Conservation (phyloP, 2,888 invertebrate genomes). For the Ellobium chinense region DNA sequence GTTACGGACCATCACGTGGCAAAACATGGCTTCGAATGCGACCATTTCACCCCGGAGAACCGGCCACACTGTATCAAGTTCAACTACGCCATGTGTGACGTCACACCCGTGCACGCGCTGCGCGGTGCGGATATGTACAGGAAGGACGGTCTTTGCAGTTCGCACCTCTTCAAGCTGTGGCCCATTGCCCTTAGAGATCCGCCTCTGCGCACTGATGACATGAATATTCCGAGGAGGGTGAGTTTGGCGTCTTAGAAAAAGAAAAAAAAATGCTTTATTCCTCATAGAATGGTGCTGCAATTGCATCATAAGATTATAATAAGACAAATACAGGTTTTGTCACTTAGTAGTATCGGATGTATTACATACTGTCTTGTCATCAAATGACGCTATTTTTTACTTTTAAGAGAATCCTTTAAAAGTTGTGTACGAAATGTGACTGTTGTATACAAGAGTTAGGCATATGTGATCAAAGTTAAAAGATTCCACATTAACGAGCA, state of each 20-base stretch:
- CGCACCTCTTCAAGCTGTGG: conserved; percentile 71
- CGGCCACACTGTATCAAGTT: conserved; percentile 88
- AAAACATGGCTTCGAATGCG: conserved; percentile 85
- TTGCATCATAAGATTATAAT: neutral
- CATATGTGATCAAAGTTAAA: too few relatives aligned
- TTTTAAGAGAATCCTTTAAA: too few relatives aligned
- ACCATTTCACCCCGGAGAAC: conserved; percentile 87
- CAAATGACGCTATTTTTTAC: too few relatives aligned
- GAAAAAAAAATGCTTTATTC: too few relatives aligned
- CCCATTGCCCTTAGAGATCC: conserved; percentile 68
- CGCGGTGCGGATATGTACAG: conserved; percentile 67
- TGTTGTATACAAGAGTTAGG: too few relatives aligned
- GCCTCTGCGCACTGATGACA: conserved; percentile 62
- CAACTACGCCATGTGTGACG: conserved; percentile 89
- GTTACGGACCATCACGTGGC: conserved; percentile 83
- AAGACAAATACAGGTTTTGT: too few relatives aligned
- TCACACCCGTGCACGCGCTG: conserved; percentile 69
- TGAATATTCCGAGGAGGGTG: conserved; percentile 57
- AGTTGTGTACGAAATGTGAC: too few relatives aligned
- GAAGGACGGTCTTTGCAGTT: conserved; percentile 68
- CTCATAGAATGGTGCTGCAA: too few relatives aligned
- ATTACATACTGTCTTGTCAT: too few relatives aligned
- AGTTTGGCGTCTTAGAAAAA: neutral
- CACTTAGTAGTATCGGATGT: too few relatives aligned
- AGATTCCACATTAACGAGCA: too few relatives aligned